Evolutionary conservation across 1,140 invertebrate genomes (phyloP).

Genomic region (Drosophila triauraria): DNA sequence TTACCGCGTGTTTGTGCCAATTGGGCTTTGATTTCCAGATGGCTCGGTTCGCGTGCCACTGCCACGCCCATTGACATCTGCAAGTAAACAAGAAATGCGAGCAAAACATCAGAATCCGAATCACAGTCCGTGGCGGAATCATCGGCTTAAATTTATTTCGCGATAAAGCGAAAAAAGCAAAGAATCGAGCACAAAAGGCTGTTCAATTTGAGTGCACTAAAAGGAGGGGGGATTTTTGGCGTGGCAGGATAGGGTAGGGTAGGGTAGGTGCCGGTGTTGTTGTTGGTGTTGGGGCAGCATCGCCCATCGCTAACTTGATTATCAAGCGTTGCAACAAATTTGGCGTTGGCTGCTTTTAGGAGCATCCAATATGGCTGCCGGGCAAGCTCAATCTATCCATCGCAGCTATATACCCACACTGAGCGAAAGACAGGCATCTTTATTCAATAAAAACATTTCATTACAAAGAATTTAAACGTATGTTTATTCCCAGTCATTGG

Average conservation of each 20-base stretch:
- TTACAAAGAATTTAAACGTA: too few relatives aligned
- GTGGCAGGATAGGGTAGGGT: too few relatives aligned
- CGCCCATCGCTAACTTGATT: slow-evolving; percentile 71
- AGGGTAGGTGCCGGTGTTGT: too few relatives aligned
- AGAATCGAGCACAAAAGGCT: slow-evolving; percentile 40
- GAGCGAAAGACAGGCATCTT: neutral
- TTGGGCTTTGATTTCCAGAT: slow-evolving; percentile 78
- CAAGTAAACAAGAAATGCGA: slow-evolving; percentile 58
- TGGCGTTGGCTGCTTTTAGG: slow-evolving; percentile 76
- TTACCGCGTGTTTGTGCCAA: slow-evolving; percentile 74
- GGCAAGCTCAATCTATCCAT: slow-evolving; percentile 37
- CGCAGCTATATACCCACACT: slow-evolving; percentile 8
- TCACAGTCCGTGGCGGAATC: slow-evolving; percentile 51
- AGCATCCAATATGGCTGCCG: slow-evolving; percentile 65
- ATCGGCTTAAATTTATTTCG: slow-evolving; percentile 71
- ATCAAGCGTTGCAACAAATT: slow-evolving; percentile 72
- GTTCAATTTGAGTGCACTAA: slow-evolving; percentile 60
- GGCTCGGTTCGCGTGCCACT: slow-evolving; percentile 47
- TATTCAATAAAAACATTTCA: too few relatives aligned
- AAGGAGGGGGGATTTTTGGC: neutral
- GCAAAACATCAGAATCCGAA: slow-evolving; percentile 41
- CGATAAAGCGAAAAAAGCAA: slow-evolving; percentile 38
- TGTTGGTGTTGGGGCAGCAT: neutral
- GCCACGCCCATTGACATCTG: slow-evolving; percentile 75
- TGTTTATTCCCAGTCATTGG: neutral